Evolutionary conservation across 1,140 invertebrate species (phyloP), one percentile per base, ranked within the genome.

Genomic region (Heterodera schachtii): DNA sequence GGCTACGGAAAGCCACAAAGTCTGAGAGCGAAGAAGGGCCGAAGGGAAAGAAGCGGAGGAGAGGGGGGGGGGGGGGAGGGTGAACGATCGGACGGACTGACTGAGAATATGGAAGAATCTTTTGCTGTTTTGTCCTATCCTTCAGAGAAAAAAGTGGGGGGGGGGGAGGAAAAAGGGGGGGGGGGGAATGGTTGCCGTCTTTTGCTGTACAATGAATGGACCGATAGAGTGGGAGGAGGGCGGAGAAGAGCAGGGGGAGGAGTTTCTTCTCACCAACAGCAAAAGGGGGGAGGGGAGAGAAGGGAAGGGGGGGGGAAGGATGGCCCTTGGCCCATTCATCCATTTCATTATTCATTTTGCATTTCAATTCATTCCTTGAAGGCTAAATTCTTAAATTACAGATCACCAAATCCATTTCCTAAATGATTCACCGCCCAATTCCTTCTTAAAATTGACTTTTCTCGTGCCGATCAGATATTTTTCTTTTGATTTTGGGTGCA

Each of bases 1-100:
- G 57, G 57, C 57, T 60, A 60, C 69, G 44, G 69, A 43, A 71
- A 46, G 69, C 31, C 69, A 71, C 69, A 71, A 41, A n/a, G 31
- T 31, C 69, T 43, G 31, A 11, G 9, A 46, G 69, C 7, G 44
- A 71, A 71, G 67, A 46, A 71, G 69, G 13, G 69, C 21, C 69
- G 0, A 43, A 52, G 49, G 31, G 31, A 31, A 31, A 31, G 31
- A 31, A 52, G 49, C 57, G 8, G 57, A 19, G 11, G 57, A 52
- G 6, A 13, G 5, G 13, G 57, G 13, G 57, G 13, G 57, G 13
- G 57, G 57, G 57, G 9, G 57, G 16, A 0, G 11, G 3, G 16
- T 2, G 57, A 60, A 60, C 57, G 57, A 60, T 16, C 57, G 16
- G 16, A 8, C 57, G 16, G 57, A 60, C 11, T 16, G 13, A 19